phyloP scores from a whole-genome alignment of 2,888 invertebrate species.

The Gisinianus flammeolus region DNA sequence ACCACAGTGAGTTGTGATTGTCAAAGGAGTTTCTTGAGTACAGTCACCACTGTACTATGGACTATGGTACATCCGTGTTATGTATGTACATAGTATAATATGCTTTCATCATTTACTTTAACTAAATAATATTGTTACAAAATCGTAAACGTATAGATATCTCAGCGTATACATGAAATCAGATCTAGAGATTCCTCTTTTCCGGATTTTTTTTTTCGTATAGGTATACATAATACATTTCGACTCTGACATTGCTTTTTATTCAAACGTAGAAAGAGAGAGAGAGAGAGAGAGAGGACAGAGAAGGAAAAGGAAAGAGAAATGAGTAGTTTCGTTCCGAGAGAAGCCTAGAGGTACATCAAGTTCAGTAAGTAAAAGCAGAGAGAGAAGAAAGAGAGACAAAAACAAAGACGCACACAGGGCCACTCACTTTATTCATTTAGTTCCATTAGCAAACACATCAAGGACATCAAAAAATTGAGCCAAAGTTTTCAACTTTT shows the following conservation, averaged over 20 bases:
- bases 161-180: neutral
- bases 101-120: neutral
- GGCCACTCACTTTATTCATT: neutral
- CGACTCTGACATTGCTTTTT: no score
- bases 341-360: conserved; percentile 26
- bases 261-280: no score
- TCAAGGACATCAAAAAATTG: neutral
- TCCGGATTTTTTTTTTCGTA: no score
- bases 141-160: neutral
- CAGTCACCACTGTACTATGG: neutral
- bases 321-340: no score
- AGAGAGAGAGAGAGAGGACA: neutral
- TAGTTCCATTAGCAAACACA: neutral
- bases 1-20: neutral
- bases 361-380: neutral
- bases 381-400: no score
- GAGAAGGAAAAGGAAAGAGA: neutral
- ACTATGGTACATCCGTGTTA: neutral
- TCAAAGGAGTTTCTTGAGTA: neutral
- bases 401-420: neutral
- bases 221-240: no score
- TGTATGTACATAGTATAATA: neutral
- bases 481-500: neutral
- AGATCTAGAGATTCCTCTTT: no score
- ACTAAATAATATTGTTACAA: neutral